A percentile compares a stretch with the other conserved stretches of the same genome.
These are phyloP conservation scores for Plebejus melissa DNA, from an alignment of 2,888 invertebrate species.

Conservation along the genomic window DNA sequence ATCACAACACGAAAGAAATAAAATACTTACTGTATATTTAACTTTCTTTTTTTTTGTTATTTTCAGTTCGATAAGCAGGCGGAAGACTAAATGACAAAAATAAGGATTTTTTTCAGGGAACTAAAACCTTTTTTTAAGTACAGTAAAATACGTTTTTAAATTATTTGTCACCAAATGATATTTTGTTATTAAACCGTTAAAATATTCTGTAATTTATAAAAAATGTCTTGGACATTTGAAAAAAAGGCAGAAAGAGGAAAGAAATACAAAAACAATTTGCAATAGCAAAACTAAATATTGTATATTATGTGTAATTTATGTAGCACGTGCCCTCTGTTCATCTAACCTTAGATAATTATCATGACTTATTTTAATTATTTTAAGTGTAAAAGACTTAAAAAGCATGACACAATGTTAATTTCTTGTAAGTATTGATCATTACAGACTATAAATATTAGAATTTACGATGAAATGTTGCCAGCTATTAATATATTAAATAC, in stretches of 20 bases:
- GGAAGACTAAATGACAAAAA: too few species aligned
- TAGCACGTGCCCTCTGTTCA: neutral
- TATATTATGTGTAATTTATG: neutral
- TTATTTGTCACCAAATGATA: neutral
- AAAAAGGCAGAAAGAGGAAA: neutral
- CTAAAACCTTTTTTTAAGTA: too few species aligned
- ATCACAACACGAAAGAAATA: slow-evolving; percentile 5
- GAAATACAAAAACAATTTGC: neutral
- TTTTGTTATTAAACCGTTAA: neutral
- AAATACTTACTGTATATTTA: slow-evolving; percentile 2
- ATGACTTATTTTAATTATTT: neutral
- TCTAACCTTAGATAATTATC: neutral
- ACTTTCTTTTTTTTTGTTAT: neutral
- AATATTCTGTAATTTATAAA: neutral
- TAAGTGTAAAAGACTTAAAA: slow-evolving; percentile 7
- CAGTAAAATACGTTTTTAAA: neutral
- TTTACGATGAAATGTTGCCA: neutral
- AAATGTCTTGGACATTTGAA: neutral
- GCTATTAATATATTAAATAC: slow-evolving; percentile 23
- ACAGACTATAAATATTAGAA: neutral
- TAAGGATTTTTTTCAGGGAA: too few species aligned
- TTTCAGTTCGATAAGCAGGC: too few species aligned
- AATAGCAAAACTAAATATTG: neutral
- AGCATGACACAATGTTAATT: neutral
- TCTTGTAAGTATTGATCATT: neutral